phyloP scores from a whole-genome alignment of 2,113 vertebrate species.

The Hyaena hyaena region DNA sequence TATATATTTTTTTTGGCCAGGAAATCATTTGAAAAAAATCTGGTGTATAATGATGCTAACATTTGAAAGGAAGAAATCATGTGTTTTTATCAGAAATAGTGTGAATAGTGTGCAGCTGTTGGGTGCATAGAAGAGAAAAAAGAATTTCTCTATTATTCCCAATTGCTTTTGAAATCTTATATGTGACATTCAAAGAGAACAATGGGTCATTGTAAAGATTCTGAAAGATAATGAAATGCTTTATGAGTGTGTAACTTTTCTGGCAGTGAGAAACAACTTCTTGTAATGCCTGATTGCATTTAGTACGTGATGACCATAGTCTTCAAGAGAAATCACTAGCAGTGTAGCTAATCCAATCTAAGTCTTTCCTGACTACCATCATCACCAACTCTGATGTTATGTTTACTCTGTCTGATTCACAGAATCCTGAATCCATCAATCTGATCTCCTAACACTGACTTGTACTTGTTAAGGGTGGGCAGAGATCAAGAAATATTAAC shows the following conservation, averaged over 20 bases:
- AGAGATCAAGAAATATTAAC: neutral
- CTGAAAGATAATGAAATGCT: slow-evolving; percentile 1
- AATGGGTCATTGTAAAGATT: neutral
- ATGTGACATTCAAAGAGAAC: neutral
- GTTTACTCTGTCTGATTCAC: neutral
- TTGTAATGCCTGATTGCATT: neutral
- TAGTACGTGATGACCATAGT: neutral
- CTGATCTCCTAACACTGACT: neutral
- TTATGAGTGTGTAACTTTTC: neutral
- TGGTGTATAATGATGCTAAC: slow-evolving; percentile 53
- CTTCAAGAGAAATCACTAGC: neutral
- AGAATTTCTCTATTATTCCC: slow-evolving; percentile 63
- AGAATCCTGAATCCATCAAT: neutral
- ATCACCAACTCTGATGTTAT: neutral
- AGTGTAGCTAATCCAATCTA: neutral
- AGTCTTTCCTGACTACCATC: neutral
- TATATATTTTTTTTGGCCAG: neutral
- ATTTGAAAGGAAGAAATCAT: slow-evolving; percentile 65
- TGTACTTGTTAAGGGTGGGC: neutral
- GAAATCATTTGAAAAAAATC: slow-evolving; percentile 50
- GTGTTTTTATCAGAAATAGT: slow-evolving; percentile 42
- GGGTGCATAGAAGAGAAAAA: slow-evolving; percentile 64
- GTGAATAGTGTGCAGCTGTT: slow-evolving; percentile 64
- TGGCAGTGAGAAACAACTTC: neutral
- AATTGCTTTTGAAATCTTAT: slow-evolving; percentile 44